Base-by-base conservation (phyloP, 2,797 vertebrate species). In the Manis javanica region DNA sequence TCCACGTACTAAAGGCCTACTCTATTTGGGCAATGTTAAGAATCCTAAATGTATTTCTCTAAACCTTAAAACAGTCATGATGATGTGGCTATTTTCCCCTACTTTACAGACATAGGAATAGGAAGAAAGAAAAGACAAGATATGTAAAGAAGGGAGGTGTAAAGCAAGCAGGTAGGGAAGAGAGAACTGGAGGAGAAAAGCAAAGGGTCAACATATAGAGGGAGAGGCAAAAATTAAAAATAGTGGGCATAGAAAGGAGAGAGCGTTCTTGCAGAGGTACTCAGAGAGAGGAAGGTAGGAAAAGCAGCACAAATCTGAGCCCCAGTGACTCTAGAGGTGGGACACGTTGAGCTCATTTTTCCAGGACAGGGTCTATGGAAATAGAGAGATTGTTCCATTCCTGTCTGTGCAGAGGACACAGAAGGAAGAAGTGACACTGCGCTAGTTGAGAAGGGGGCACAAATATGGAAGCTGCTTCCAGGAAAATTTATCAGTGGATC, bases 401-500 rank as follows among this genome's bases (percentile, higher is more conserved):
- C 42, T 34, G 7, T 24, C 49, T 72, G 66, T 68, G 16, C 29
- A 68, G 57, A 87, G 23, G 19, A 49, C 24, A 49, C 46, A 57
- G 49, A 79, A 57, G 46, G n/a, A 61, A 21, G 4, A 19, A 24
- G 12, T 49, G 37, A 53, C 5, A 10, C 4, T 0, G 0, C n/a
- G 29, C 12, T 4, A 0, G 12, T 29, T 24, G 72, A 69, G n/a
- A 39, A 61, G 31, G 0, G 9, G 55, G 69, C 72, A 85, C 46
- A 34, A 34, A 37, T 82, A 64, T 77, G 23, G 37, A 75, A 83
- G n/a, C 49, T n/a, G 1, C 9, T 81, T 5, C 3, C 57, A 53
- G 2, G 2, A 68, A 23, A 49, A 14, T 14, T 16, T 21, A 46
- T 5, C 3, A 4, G 24, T 0, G 10, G n/a, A 13, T 63, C 61